Base-by-base conservation (phyloP, 2,888 invertebrate genomes). In the Drosophila stalkeri region DNA sequence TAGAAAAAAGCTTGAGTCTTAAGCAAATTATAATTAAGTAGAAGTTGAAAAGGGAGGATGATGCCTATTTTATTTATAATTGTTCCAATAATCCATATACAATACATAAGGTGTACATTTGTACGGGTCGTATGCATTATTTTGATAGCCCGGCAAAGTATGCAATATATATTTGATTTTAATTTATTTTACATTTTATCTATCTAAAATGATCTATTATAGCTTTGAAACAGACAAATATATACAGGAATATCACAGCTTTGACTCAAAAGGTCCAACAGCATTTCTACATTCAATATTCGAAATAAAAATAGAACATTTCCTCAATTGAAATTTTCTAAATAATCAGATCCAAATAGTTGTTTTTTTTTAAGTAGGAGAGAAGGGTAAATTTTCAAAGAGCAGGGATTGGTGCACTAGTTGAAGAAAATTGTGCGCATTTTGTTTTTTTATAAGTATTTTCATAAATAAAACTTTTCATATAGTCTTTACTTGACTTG, bases 401-500 rank as follows among this genome's bases (percentile, higher is more conserved):
- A 54, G 41, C 20, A 20, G 33, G 59, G 27, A 44, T 60, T 9
- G 52, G 77, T 77, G 77, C 71, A 60, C 80, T 77, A 68, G 54
- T 61, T 56, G 11, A 65, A 52, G 43, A 60, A 79, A 80, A 60
- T 59, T 12, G 77, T 77, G 77, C 67, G 52, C 39, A 23, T 54
- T 77, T 64, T 12, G 5, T 27, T 12, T 12, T n/a, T 51, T 61
- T 78, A 27, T 39, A 55, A 43, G 57, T 47, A 46, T 44, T 63
- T 55, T 43, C 31, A 56, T 60, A 9, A 51, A 66, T 46, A 57
- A 47, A 54, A 20, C 51, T 35, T 23, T 54, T 70, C 9, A 64
- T 64, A 57, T 56, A 46, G 47, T 79, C 70, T 64, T 64, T 63
- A 66, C 75, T 64, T 79, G 64, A 64, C 61, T 75, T 75, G 64